These are phyloP conservation scores for Delphinapterus leucas DNA, from an alignment of 2,113 vertebrate species.

Conservation along the genomic window DNA sequence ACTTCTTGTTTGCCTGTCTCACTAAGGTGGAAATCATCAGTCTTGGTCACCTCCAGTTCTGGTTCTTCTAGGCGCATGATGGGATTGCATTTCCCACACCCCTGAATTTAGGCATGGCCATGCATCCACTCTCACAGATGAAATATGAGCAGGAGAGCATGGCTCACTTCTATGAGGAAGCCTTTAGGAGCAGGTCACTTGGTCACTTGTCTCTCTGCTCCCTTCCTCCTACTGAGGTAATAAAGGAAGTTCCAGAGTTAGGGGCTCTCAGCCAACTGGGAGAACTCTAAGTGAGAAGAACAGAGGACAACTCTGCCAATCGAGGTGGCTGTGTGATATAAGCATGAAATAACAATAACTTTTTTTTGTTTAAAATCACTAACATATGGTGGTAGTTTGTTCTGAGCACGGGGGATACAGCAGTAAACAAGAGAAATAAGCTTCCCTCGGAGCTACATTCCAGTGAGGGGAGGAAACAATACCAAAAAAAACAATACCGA, in stretches of 20 bases:
- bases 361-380: background rate
- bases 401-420: background rate
- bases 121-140: background rate
- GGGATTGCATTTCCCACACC: background rate
- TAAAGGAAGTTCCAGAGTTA: background rate
- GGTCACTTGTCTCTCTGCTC: background rate
- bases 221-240: background rate
- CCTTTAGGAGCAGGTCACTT: background rate
- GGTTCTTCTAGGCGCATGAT: background rate
- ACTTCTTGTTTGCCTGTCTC: background rate
- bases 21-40: no score
- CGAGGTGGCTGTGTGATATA: no score
- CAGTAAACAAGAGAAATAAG: background rate
- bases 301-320: no score
- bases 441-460: background rate
- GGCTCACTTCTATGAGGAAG: background rate
- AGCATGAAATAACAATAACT: background rate
- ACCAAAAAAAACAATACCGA: background rate
- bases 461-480: background rate
- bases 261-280: background rate
- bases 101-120: background rate
- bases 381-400: background rate
- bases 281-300: background rate
- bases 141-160: background rate
- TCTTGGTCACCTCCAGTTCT: background rate